Evolutionary conservation across 1,140 invertebrate genomes (phyloP).

Genomic region (Metaphire vulgaris): DNA sequence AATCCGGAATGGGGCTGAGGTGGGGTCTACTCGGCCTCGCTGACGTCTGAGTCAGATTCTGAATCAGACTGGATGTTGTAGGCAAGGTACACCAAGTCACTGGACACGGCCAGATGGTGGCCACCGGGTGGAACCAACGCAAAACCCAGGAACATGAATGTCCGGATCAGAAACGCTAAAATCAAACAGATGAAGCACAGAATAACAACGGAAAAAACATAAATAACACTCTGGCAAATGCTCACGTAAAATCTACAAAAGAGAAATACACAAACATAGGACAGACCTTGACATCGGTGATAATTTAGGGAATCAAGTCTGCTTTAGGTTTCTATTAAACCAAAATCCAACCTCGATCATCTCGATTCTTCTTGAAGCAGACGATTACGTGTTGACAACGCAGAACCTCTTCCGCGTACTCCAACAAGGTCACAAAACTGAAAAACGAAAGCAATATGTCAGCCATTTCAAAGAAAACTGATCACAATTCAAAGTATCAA

Average conservation of each 20-base stretch:
- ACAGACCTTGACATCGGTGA: neutral
- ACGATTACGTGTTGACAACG: constrained; percentile 72
- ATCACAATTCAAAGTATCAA: neutral
- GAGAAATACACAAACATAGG: neutral
- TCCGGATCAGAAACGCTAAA: constrained; percentile 73
- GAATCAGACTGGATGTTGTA: constrained; percentile 63
- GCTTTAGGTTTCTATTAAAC: too few species aligned
- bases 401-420: constrained; percentile 89
- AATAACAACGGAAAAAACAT: neutral
- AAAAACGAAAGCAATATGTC: constrained; percentile 33
- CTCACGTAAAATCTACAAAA: neutral
- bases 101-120: constrained; percentile 58
- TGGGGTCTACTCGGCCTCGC: neutral
- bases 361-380: constrained; percentile 73
- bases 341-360: constrained; percentile 66
- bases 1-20: neutral
- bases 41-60: constrained; percentile 23
- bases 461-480: constrained; percentile 8
- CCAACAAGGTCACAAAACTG: constrained; percentile 77
- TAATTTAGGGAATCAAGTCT: neutral
- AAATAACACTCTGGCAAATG: neutral
- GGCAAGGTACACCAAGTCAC: constrained; percentile 58
- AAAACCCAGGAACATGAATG: constrained; percentile 96
- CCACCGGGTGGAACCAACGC: constrained; percentile 73
- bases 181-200: constrained; percentile 32